These are phyloP conservation scores for Perca flavescens DNA, from an alignment of 2,113 vertebrate genomes.

Conservation along the genomic window DNA sequence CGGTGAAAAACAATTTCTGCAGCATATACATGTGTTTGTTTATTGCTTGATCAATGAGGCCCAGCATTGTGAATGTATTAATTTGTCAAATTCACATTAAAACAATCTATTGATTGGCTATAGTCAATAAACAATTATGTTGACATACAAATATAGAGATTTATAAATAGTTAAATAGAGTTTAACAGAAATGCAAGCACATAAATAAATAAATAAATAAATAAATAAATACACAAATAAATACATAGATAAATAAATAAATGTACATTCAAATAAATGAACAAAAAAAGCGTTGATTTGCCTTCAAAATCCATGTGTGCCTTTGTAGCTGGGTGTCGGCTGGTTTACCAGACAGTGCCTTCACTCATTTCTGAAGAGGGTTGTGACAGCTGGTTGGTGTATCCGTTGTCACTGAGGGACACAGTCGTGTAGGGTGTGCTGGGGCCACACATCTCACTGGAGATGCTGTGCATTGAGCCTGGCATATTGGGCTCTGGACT, in stretches of 20 bases:
- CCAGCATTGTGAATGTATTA: slow-evolving; percentile 25
- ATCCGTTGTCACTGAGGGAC: slow-evolving; percentile 92
- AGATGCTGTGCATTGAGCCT: slow-evolving; percentile 93
- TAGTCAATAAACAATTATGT: slow-evolving; percentile 55
- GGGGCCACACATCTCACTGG: slow-evolving; percentile 93
- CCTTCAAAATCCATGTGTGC: slow-evolving; percentile 52
- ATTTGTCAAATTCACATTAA: slow-evolving; percentile 40
- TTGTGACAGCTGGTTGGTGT: slow-evolving; percentile 95
- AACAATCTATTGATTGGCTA: slow-evolving; percentile 49
- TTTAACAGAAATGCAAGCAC: slow-evolving; percentile 36
- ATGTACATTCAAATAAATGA: slow-evolving; percentile 53
- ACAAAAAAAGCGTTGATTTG: slow-evolving; percentile 39
- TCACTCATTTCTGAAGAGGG: slow-evolving; percentile 96
- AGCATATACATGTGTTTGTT: slow-evolving; percentile 46
- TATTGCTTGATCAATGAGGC: slow-evolving; percentile 75
- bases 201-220: slow-evolving; percentile 65
- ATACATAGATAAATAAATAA: slow-evolving; percentile 56
- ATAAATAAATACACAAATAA: slow-evolving; percentile 62
- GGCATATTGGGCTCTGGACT: slow-evolving; percentile 94
- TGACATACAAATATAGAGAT: slow-evolving; percentile 61
- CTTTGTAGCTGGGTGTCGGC: slow-evolving; percentile 15
- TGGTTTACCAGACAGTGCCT: slow-evolving; percentile 94
- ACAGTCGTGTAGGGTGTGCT: slow-evolving; percentile 92
- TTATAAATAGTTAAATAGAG: slow-evolving; percentile 59
- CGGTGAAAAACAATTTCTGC: slow-evolving; percentile 18